These are phyloP conservation scores for Colinus virginianus DNA, from an alignment of 2,113 vertebrate genomes.

Conservation along the genomic window DNA sequence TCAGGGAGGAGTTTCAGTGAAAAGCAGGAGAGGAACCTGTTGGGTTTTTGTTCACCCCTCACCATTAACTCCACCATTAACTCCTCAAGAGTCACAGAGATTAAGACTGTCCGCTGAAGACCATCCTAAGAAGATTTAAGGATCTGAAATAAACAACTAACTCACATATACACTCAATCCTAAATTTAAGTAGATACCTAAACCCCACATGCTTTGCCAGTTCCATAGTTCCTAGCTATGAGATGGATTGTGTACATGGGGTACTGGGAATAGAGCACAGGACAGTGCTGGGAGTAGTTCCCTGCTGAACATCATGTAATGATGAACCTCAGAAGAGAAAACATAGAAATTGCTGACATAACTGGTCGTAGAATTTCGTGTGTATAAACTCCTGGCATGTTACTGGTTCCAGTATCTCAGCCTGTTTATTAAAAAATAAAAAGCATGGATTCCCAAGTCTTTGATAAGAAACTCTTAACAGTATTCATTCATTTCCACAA, in stretches of 20 bases:
- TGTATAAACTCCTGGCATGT: not conserved
- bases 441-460: not conserved
- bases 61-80: not conserved
- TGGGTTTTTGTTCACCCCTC: not conserved
- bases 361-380: not conserved
- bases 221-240: not conserved
- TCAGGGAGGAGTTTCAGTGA: not conserved
- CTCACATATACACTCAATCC: not conserved
- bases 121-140: not conserved
- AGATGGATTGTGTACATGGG: not conserved
- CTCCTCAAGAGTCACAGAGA: not conserved
- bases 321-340: not conserved
- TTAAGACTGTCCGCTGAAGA: not conserved
- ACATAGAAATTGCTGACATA: not conserved
- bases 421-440: not conserved
- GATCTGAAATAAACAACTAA: not conserved
- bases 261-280: not conserved
- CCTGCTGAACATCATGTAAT: not conserved
- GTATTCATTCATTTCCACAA: not conserved
- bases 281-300: not conserved
- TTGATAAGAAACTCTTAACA: not conserved
- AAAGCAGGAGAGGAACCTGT: not conserved
- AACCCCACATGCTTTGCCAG: fast-evolving
- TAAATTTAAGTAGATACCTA: not conserved
- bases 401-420: not conserved